Conservation (phyloP, 2,113 vertebrate species). For the Erpornis zantholeuca region DNA sequence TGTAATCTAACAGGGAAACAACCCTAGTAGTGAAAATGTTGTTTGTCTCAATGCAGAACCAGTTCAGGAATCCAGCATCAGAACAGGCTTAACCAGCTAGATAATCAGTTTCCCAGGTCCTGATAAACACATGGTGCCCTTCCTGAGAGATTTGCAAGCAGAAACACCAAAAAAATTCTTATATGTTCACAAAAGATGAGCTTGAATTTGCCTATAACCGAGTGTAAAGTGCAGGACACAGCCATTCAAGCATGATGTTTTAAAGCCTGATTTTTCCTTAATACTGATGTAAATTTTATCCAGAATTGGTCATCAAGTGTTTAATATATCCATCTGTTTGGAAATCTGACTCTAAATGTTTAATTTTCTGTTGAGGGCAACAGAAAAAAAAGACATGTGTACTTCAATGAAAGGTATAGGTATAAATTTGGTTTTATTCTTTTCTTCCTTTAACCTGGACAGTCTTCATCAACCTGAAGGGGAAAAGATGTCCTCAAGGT, state of each 20-base stretch:
- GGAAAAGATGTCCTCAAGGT: not conserved
- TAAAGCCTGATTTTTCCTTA: not conserved
- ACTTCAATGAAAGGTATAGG: not conserved
- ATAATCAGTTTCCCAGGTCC: not conserved
- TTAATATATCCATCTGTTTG: not conserved
- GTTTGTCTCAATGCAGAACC: not conserved
- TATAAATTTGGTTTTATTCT: not conserved
- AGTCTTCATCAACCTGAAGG: not conserved
- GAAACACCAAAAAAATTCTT: not conserved
- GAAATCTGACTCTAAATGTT: not conserved
- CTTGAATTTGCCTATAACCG: not conserved
- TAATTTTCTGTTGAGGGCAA: not conserved
- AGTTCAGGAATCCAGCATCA: not conserved
- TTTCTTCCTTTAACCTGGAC: not conserved
- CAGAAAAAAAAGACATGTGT: not conserved
- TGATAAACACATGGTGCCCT: not conserved
- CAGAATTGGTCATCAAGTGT: not conserved
- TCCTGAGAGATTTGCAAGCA: not conserved
- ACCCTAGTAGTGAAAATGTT: not conserved
- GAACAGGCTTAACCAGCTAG: not conserved
- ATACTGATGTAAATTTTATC: not conserved
- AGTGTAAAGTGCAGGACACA: not conserved
- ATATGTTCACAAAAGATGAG: not conserved
- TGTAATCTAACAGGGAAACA: not conserved
- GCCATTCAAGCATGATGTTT: not conserved